phyloP scores from a whole-genome alignment of 2,797 vertebrate genomes.

The Danionella dracula region DNA sequence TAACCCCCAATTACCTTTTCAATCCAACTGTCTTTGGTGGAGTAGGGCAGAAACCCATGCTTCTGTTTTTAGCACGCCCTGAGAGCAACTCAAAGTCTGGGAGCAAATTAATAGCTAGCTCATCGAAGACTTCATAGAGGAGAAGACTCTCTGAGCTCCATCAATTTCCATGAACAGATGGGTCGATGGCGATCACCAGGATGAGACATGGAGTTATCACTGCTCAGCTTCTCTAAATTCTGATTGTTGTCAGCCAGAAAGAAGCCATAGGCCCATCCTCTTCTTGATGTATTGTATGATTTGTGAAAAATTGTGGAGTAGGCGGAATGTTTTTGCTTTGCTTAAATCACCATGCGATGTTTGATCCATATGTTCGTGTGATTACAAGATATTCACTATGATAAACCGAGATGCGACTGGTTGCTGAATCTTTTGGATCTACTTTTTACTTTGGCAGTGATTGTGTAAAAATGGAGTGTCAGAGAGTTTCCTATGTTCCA shows the following conservation, averaged over 20 bases:
- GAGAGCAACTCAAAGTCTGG: neutral
- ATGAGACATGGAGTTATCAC: conserved; percentile 9
- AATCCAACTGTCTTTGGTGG: neutral
- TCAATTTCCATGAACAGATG: conserved; percentile 28
- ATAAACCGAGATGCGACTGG: no score
- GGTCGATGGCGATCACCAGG: conserved; percentile 15
- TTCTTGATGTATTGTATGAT: conserved; percentile 12
- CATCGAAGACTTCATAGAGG: conserved; percentile 1
- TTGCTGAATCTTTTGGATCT: no score
- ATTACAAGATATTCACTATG: no score
- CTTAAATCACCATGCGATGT: neutral
- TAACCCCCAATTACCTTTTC: neutral
- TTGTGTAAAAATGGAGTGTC: no score
- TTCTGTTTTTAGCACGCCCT: neutral
- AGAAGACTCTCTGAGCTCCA: conserved; percentile 12
- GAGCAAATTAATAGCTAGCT: conserved; percentile 20
- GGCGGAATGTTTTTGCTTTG: neutral
- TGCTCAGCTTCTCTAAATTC: conserved; percentile 11
- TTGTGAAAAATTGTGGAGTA: conserved; percentile 7
- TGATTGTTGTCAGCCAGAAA: conserved; percentile 4
- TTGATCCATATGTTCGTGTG: no score
- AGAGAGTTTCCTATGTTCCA: no score
- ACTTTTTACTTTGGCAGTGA: no score
- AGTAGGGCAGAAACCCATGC: neutral
- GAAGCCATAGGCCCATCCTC: neutral